Evolutionary conservation across 2,113 vertebrate species (phyloP).

Genomic region (Psammodynastes pulverulentus): DNA sequence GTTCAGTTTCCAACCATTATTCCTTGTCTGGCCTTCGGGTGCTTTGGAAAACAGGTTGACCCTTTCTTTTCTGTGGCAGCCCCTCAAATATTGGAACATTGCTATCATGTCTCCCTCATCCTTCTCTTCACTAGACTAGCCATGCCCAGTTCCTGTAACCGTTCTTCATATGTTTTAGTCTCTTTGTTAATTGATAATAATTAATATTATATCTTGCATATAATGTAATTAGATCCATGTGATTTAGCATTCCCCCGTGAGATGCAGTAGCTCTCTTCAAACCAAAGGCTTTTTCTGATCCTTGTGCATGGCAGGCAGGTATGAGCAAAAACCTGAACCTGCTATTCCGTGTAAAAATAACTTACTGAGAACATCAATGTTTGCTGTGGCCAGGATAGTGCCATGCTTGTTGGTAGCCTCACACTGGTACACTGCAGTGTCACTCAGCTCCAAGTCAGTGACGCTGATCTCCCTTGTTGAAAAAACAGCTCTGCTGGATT

Average conservation of each 20-base stretch:
- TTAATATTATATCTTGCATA: neutral
- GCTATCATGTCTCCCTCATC: no score
- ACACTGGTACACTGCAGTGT: conserved; percentile 91
- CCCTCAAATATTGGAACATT: no score
- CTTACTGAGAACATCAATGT: conserved; percentile 90
- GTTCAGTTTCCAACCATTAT: no score
- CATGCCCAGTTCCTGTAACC: no score
- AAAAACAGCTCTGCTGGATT: conserved; percentile 53
- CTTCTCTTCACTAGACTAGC: no score
- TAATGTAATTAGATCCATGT: neutral
- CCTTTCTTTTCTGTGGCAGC: no score
- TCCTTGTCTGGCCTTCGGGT: no score
- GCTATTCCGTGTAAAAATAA: neutral
- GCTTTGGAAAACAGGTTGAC: no score
- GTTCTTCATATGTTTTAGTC: no score
- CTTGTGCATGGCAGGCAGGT: neutral
- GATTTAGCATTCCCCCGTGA: neutral
- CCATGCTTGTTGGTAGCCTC: conserved; percentile 88
- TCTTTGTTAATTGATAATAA: neutral
- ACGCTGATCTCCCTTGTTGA: conserved; percentile 76
- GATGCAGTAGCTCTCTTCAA: neutral
- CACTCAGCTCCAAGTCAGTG: conserved; percentile 75
- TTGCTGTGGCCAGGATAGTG: conserved; percentile 84
- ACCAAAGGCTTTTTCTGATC: neutral
- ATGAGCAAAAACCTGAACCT: neutral